phyloP scores from a whole-genome alignment of 2,113 vertebrate genomes.

The Amblyornis subalaris region DNA sequence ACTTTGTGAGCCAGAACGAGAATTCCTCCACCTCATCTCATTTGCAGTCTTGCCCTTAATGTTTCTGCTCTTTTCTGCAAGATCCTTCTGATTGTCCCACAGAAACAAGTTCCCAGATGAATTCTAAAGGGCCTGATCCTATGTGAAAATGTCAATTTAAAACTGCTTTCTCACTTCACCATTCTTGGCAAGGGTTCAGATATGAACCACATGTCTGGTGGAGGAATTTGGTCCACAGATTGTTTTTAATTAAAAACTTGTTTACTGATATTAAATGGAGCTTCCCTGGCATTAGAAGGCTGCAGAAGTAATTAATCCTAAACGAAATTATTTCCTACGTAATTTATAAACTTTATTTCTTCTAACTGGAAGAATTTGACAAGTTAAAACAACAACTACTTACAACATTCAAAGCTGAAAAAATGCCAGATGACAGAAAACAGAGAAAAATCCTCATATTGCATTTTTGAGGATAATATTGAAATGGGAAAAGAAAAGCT shows the following conservation, averaged over 20 bases:
- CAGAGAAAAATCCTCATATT: background rate
- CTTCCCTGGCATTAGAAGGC: background rate
- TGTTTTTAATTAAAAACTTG: constrained; percentile 66
- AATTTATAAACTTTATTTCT: constrained; percentile 48
- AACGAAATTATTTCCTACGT: constrained; percentile 24
- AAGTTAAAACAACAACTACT: background rate
- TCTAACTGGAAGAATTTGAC: constrained; percentile 39
- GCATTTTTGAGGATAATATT: constrained; percentile 6
- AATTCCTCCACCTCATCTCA: background rate
- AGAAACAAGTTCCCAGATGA: background rate
- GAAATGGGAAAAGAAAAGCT: background rate
- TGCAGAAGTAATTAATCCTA: background rate
- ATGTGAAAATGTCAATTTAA: background rate
- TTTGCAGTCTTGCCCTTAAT: background rate
- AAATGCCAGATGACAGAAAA: background rate
- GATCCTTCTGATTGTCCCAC: background rate
- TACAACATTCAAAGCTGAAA: background rate
- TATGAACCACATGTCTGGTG: constrained; percentile 1
- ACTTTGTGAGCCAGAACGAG: background rate
- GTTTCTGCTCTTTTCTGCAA: background rate
- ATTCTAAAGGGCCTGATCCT: background rate
- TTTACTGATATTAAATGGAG: constrained; percentile 29
- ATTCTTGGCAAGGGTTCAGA: constrained; percentile 29
- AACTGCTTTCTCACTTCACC: background rate
- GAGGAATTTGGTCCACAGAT: constrained; percentile 40